phyloP scores from a whole-genome alignment of 2,888 invertebrate genomes.

The Rugalucina vietnamica region DNA sequence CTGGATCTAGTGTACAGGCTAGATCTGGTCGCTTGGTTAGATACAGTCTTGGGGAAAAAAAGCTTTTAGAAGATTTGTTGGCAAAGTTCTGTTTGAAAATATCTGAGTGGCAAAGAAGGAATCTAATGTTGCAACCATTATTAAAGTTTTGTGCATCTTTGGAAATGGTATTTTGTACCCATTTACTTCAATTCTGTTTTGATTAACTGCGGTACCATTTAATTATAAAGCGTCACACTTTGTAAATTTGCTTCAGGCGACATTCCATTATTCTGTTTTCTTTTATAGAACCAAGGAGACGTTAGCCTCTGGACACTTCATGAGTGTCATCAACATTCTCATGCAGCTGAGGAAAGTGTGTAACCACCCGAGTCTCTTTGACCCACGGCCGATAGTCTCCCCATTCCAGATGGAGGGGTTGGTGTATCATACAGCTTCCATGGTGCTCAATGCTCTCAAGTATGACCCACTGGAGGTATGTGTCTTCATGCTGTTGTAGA shows the following conservation, averaged over 20 bases:
- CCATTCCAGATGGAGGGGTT: slow-evolving; percentile 92
- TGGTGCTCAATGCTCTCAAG: slow-evolving; percentile 89
- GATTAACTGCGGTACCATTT: no score
- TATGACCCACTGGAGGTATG: slow-evolving; percentile 90
- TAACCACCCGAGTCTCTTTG: slow-evolving; percentile 91
- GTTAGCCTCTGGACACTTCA: slow-evolving; percentile 95
- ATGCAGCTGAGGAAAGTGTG: slow-evolving; percentile 99
- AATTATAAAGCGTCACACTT: no score
- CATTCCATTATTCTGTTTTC: not conserved
- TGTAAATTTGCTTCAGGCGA: no score
- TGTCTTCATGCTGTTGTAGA: no score
- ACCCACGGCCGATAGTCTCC: slow-evolving; percentile 96
- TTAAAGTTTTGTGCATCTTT: no score
- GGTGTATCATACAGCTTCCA: slow-evolving; percentile 86
- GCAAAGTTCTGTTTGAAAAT: no score
- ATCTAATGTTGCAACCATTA: no score
- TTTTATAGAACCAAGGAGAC: slow-evolving; percentile 94
- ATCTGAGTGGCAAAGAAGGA: no score
- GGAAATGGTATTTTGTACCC: no score
- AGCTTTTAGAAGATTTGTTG: no score
- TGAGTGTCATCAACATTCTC: slow-evolving; percentile 98
- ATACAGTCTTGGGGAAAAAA: no score
- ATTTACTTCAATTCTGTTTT: no score
- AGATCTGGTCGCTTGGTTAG: slow-evolving; percentile 10
- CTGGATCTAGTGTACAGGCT: slow-evolving; percentile 16